Evolutionary conservation across 2,888 invertebrate species (phyloP), one percentile per base, ranked within the genome.

Genomic region (Trachelus troglodyta): DNA sequence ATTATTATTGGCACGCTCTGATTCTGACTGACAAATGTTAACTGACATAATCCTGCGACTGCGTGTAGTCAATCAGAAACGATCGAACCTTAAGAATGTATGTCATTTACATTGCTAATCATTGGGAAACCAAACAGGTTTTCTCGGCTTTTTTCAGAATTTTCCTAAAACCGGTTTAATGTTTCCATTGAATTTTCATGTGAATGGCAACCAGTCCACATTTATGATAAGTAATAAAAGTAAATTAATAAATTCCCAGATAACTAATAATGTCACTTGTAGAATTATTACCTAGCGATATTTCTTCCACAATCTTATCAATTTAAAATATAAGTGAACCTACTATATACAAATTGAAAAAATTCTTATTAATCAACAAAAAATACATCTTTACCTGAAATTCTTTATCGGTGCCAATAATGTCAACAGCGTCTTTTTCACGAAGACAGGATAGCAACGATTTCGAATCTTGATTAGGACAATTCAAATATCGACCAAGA

Each of bases 371-470:
- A 9, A 56, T 9, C 6, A 23, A 23, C 6, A 9, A 9, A 6
- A 6, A 23, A 56, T 56, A 56, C 15, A 15, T 23, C 3, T 93
- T 92, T 92, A 96, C 96, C 92, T 95, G 95, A 88, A 96, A 95
- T 74, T 92, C 90, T 83, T 93, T 94, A 87, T 96, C 94, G 1
- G 95, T 94, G 77, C 92, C 93, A 23, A 96, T 94, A 76, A 96
- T 94, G 12, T 95, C 94, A 73, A 92, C 91, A 15, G 95, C 94
- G 37, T 94, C 93, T 83, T 94, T 94, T 56, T 90, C 92, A 23
- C 94, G 93, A 34, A 96, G 92, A 88, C 96, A 96, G 0, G 92
- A 90, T 0, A 96, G 83, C 89, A 95, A 93, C 23, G 91, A 89
- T 12, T 90, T 79, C 0, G 94, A 94, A 33, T 92, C 91, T 1